Conservation (phyloP, 2,113 vertebrate genomes). For the Camelus dromedarius region DNA sequence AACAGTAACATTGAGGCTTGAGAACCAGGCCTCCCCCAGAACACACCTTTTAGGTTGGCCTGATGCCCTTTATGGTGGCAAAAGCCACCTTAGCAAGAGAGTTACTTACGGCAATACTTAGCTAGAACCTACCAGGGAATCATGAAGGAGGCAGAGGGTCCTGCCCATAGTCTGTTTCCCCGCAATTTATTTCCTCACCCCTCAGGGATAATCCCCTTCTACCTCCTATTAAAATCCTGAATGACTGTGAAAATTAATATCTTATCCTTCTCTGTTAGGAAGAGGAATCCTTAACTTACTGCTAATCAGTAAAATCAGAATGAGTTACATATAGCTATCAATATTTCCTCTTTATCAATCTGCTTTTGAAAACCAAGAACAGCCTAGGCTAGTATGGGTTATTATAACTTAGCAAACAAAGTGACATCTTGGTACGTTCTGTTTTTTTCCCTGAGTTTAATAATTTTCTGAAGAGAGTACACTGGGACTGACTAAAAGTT, state of each 20-base stretch:
- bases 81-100: not conserved
- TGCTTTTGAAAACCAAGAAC: slow-evolving; percentile 3
- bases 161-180: not conserved
- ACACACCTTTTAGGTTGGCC: not conserved
- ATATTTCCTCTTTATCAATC: not conserved
- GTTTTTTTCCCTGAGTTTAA: not conserved
- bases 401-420: not conserved
- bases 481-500: slow-evolving; percentile 6
- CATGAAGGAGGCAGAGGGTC: no score
- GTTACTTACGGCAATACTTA: not conserved
- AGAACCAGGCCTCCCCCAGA: not conserved
- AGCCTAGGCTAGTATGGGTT: not conserved
- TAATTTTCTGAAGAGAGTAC: slow-evolving; percentile 18
- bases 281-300: not conserved
- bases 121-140: not conserved
- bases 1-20: not conserved
- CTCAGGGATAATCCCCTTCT: not conserved
- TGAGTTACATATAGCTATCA: not conserved
- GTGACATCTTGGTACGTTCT: not conserved
- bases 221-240: not conserved
- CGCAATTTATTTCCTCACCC: not conserved
- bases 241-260: not conserved
- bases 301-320: not conserved
- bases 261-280: not conserved
- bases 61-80: not conserved